phyloP scores from a whole-genome alignment of 2,113 vertebrate species.

The Protobothrops mucrosquamatus region DNA sequence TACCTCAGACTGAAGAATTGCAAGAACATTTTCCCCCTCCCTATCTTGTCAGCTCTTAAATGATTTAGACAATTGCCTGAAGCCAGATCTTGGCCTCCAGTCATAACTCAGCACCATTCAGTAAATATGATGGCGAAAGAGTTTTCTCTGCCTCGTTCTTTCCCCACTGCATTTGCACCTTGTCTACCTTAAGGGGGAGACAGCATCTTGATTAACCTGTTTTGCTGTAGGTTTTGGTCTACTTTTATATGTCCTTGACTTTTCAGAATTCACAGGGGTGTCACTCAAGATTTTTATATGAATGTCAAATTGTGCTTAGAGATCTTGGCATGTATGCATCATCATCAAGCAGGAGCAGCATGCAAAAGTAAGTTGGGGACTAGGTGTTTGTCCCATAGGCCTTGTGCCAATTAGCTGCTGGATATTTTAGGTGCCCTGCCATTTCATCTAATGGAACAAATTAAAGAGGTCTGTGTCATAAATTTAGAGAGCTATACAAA shows the following conservation, averaged over 20 bases:
- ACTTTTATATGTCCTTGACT: background rate
- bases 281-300: background rate
- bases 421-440: background rate
- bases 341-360: background rate
- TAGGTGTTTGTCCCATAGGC: background rate
- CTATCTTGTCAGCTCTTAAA: constrained; percentile 79
- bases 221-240: background rate
- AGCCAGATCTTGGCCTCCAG: constrained; percentile 75
- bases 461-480: background rate
- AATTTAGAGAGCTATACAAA: background rate
- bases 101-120: constrained; percentile 77
- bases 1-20: constrained; percentile 86
- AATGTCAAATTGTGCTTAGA: background rate
- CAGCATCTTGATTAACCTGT: background rate
- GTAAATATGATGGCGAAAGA: constrained; percentile 74
- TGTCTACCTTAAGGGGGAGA: background rate
- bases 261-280: background rate
- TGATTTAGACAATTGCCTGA: constrained; percentile 82
- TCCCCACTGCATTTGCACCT: constrained; percentile 38
- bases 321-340: background rate
- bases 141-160: constrained; percentile 56
- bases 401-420: background rate
- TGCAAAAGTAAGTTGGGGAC: background rate
- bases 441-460: background rate
- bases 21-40: constrained; percentile 77